Percentiles rank a stretch among this genome's conserved stretches.
phyloP scores from a whole-genome alignment of 2,113 vertebrate genomes.

The Mustelus asterias region DNA sequence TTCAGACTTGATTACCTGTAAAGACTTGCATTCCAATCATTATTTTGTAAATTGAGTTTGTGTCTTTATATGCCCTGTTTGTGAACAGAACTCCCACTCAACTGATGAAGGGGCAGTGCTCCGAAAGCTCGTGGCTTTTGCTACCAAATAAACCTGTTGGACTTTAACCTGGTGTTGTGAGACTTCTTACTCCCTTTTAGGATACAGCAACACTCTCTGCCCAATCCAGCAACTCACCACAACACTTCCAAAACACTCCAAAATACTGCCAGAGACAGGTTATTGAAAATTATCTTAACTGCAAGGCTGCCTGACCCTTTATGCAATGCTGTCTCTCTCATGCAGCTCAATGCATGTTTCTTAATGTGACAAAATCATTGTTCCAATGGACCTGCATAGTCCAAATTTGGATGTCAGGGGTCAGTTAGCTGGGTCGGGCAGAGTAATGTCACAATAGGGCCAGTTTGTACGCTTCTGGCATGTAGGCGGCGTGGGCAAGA shows the following conservation, averaged over 20 bases:
- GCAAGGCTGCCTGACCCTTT: background rate
- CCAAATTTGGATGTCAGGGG: background rate
- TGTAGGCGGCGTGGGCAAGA: background rate
- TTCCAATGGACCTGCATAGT: background rate
- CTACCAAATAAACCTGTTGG: no score
- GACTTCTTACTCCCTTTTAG: no score
- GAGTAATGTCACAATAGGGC: background rate
- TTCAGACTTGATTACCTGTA: no score
- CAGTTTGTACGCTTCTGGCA: background rate
- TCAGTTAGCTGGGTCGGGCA: background rate
- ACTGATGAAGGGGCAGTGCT: no score
- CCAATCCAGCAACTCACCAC: background rate
- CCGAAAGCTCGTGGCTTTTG: no score
- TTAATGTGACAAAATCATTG: background rate
- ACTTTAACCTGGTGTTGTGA: no score
- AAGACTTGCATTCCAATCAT: no score
- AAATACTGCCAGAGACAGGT: background rate
- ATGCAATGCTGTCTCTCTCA: background rate
- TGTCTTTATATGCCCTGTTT: no score
- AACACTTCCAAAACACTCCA: background rate
- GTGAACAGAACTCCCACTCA: no score
- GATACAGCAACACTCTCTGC: background rate
- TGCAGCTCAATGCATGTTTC: background rate
- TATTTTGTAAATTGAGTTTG: no score
- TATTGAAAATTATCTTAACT: background rate